These are phyloP conservation scores for Triplophysa siluroides DNA, from an alignment of 2,113 vertebrate species.

Conservation along the genomic window DNA sequence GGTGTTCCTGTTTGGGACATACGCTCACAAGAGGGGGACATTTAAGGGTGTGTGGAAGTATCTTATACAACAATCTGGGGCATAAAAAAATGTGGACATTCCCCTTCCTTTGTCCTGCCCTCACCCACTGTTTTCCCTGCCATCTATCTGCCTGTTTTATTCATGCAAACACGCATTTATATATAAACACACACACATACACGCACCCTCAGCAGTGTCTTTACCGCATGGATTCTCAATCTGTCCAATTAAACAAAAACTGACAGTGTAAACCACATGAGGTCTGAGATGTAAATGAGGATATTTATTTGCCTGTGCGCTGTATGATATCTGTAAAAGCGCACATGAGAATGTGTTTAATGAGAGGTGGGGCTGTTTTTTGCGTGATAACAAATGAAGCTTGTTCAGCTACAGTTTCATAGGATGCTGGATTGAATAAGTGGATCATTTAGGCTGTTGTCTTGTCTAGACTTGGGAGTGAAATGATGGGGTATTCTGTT, in stretches of 20 bases:
- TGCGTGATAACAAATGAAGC: neutral
- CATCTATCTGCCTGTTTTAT: neutral
- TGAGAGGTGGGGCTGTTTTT: constrained; percentile 40
- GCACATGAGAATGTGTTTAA: constrained; percentile 38
- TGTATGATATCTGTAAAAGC: constrained; percentile 5
- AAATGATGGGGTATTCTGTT: constrained; percentile 43
- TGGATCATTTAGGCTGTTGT: neutral
- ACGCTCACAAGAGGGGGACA: constrained; percentile 24
- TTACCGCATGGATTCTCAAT: constrained; percentile 26
- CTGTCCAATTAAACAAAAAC: constrained; percentile 41
- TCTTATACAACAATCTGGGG: constrained; percentile 44
- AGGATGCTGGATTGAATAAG: neutral
- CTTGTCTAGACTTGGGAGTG: neutral
- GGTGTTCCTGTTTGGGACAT: constrained; percentile 53
- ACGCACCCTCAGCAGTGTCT: neutral
- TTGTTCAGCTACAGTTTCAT: neutral
- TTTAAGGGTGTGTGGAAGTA: constrained; percentile 19
- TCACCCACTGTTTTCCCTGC: neutral
- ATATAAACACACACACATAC: constrained; percentile 15
- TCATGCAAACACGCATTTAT: neutral
- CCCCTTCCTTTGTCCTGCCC: constrained; percentile 5
- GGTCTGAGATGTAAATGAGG: constrained; percentile 24
- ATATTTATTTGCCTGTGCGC: neutral
- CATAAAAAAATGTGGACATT: constrained; percentile 31
- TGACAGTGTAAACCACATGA: constrained; percentile 38